These are phyloP conservation scores for Mallateleia sp. DNA, from an alignment of 2,888 invertebrate genomes.

Conservation along the genomic window DNA sequence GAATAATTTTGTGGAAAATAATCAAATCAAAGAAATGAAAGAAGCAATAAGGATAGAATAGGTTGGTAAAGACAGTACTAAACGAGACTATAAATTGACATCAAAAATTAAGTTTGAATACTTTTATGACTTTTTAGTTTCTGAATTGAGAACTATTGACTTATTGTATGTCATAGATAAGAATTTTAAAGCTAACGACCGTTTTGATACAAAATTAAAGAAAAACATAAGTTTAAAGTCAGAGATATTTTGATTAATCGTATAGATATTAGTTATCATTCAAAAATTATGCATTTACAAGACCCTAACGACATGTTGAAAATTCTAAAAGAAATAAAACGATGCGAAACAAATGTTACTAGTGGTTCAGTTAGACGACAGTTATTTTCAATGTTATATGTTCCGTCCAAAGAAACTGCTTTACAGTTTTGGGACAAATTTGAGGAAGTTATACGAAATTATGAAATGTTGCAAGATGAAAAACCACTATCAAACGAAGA, in stretches of 20 bases:
- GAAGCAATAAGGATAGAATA: neutral
- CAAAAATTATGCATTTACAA: neutral
- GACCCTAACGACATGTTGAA: neutral
- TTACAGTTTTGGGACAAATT: neutral
- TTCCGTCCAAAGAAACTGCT: neutral
- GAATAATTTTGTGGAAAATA: too few species aligned
- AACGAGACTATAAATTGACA: neutral
- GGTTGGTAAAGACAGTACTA: neutral
- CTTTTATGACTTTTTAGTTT: neutral
- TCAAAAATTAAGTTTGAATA: neutral
- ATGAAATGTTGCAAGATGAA: too few species aligned
- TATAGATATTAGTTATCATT: neutral
- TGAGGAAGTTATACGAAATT: too few species aligned
- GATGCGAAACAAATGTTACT: neutral
- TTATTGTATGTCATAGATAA: neutral
- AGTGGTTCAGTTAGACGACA: neutral
- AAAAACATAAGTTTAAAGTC: neutral
- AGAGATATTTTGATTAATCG: neutral
- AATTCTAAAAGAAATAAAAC: neutral
- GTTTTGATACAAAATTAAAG: neutral
- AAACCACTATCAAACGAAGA: conserved; percentile 16
- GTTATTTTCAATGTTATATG: neutral
- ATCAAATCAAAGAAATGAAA: too few species aligned
- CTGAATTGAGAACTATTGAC: neutral
- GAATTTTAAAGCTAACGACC: too few species aligned